phyloP scores from a whole-genome alignment of 2,888 invertebrate species.

The Sthenelais limicola region DNA sequence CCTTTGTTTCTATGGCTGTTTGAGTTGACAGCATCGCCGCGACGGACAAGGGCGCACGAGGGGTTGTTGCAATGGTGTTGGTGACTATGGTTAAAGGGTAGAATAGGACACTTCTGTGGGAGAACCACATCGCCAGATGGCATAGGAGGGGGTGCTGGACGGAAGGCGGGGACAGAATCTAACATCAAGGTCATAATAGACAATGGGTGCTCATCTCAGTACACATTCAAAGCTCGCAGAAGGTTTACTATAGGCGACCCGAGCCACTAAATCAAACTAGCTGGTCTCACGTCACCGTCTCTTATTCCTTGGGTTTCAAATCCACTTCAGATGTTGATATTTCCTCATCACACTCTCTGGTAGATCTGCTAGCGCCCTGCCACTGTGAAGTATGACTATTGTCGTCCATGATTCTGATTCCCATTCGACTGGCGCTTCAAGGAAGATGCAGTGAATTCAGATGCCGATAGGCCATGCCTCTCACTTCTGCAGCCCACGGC shows the following conservation, averaged over 20 bases:
- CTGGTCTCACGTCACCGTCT: too few relatives aligned
- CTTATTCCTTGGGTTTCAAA: too few relatives aligned
- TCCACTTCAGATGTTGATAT: too few relatives aligned
- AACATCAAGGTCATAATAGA: slow-evolving; percentile 21
- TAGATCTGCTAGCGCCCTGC: too few relatives aligned
- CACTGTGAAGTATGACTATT: not conserved
- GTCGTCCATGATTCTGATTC: slow-evolving; percentile 16
- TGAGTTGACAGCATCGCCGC: slow-evolving; percentile 8
- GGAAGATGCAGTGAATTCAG: slow-evolving; percentile 11
- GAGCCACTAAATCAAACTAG: too few relatives aligned
- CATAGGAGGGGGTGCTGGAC: not conserved
- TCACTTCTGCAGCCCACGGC: not conserved
- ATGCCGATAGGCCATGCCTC: not conserved
- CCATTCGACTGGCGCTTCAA: slow-evolving; percentile 12
- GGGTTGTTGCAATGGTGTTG: not conserved
- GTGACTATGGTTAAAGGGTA: not conserved
- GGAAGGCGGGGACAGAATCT: slow-evolving; percentile 2
- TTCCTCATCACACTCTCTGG: too few relatives aligned
- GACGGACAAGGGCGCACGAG: not conserved
- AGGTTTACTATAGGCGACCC: too few relatives aligned
- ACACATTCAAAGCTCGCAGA: too few relatives aligned
- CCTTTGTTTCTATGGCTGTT: slow-evolving; percentile 29
- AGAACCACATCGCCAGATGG: slow-evolving; percentile 11
- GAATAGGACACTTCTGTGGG: too few relatives aligned
- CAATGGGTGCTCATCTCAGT: too few relatives aligned